Base-by-base conservation (phyloP, 2,888 invertebrate species). In the Serrognathus titanus region DNA sequence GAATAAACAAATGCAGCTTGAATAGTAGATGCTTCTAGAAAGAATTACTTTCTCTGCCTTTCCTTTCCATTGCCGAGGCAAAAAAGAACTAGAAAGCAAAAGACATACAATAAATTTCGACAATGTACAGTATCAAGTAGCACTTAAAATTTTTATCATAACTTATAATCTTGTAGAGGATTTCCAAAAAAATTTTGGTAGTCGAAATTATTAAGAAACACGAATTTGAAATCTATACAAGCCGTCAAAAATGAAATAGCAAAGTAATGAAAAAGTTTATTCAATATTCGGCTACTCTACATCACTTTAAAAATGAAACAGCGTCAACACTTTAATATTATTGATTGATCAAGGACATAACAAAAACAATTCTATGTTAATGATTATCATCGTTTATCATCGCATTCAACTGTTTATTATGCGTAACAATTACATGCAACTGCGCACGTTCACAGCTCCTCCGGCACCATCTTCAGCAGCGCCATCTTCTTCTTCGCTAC, bases 401-500 rank as follows among this genome's bases (percentile, higher is more conserved):
- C 71, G 70, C 71, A 69, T 65, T 16, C 51, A 53, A 53, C 51
- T 58, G 52, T 31, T 45, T 53, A 60, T 57, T 50, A 53, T 53
- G 58, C 47, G 53, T 53, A 57, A 59, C 54, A 58, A 62, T 59
- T 59, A 56, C 55, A 55, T 39, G 16, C 49, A 53, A 43, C 35
- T 51, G 55, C 11, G 46, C 59, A 59, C 51, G 55, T 58, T 73
- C 71, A 77, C 62, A 77, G 66, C 68, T 77, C 78, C 64, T 78
- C 88, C 40, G 88, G 88, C 76, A 89, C 91, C 92, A 92, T 92
- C 80, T 89, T 89, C 74, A 92, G 85, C 76, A 93, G 82, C 80
- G 90, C 88, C 82, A 92, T 83, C 76, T 92, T 92, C 80, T 92
- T 92, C 79, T 93, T 92, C 66, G 93, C 93, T 69, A 94, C 92